Base-by-base conservation (phyloP, 2,888 invertebrate genomes). In the Aleiodes alternator region DNA sequence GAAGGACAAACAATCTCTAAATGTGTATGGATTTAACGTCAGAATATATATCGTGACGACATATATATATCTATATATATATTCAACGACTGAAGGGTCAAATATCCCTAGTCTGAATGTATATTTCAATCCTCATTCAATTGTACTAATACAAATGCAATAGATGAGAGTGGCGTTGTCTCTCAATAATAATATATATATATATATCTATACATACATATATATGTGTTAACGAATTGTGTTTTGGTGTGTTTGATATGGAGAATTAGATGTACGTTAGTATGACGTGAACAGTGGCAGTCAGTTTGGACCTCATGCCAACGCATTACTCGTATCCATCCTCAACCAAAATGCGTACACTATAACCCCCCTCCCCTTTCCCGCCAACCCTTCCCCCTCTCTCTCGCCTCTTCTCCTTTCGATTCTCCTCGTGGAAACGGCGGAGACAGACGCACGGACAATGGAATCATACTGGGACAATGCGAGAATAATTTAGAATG, bases 401-500 rank as follows among this genome's bases (percentile, higher is more conserved):
- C 71, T 51, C 23, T 61, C 61, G 7, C 57, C 57, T 57, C 9
- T 31, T 31, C 57, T 29, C 11, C 12, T 69, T 75, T 85, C 84
- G 84, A 85, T 85, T 84, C 84, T 82, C 82, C 48, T 43, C 11
- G 48, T 76, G 76, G 76, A 85, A 80, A 86, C 87, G 86, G 84
- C 84, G 85, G 87, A 87, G 87, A 88, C 87, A 87, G 87, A 88
- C 87, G 87, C 84, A 83, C 86, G 87, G 85, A 88, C 88, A 88
- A 88, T 88, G 85, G 88, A 87, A 87, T 87, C 85, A 87, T 84
- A 80, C 83, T 86, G 85, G 87, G 87, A 88, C 88, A 88, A 88
- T 88, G 85, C 85, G 51, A 84, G 86, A 88, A 88, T 88, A 88
- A 88, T 88, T 88, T 87, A 88, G 88, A 88, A 87, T 88, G 85